A percentile compares a stretch with the other conserved stretches of the same genome.
These are phyloP conservation scores for Nomada flava DNA, from an alignment of 2,888 invertebrate genomes.

Conservation along the genomic window DNA sequence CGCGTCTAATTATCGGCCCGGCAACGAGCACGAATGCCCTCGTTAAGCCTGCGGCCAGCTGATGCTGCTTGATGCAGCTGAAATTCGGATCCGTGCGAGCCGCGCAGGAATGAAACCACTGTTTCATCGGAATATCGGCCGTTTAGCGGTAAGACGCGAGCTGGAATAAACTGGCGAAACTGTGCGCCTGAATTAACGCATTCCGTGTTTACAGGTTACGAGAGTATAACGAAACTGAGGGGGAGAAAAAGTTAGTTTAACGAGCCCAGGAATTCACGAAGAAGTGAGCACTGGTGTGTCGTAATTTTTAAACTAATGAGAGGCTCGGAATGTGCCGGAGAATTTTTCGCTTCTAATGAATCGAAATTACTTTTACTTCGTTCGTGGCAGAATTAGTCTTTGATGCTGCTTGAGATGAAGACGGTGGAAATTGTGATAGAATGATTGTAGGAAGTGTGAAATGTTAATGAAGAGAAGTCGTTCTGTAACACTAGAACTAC, in stretches of 20 bases:
- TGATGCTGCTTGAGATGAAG: no score
- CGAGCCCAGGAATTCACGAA: no score
- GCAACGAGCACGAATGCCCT: constrained; percentile 50
- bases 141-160: constrained; percentile 1
- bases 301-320: no score
- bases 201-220: neutral
- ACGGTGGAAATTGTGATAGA: no score
- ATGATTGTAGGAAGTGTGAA: no score
- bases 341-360: no score
- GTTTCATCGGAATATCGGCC: constrained; percentile 45
- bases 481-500: no score
- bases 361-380: no score
- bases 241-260: neutral
- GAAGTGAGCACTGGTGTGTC: no score
- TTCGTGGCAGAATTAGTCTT: no score
- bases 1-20: constrained; percentile 56
- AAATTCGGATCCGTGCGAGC: constrained; percentile 31
- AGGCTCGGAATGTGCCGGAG: no score
- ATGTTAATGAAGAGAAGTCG: no score
- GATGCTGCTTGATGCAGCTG: constrained; percentile 1
- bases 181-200: constrained; percentile 9
- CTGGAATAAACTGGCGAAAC: constrained; percentile 14
- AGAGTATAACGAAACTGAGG: neutral
- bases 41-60: constrained; percentile 40
- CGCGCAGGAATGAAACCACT: constrained; percentile 27